phyloP scores from a whole-genome alignment of 2,113 vertebrate species.

The Scopus umbretta region DNA sequence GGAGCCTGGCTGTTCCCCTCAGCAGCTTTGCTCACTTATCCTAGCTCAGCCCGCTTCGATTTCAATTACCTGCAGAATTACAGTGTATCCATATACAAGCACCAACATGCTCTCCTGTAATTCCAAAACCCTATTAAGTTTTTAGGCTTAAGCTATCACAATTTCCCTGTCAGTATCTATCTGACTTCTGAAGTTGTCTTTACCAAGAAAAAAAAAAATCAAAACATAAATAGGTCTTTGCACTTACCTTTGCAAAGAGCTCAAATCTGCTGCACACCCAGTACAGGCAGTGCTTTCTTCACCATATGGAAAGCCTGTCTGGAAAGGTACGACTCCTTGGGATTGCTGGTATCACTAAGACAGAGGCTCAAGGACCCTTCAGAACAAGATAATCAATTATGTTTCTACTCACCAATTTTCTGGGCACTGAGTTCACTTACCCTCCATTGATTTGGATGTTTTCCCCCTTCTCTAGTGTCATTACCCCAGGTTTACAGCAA shows the following conservation, averaged over 20 bases:
- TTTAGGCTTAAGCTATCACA: not conserved
- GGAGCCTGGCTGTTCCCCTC: not conserved
- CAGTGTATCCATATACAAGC: not conserved
- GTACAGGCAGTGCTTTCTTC: not conserved
- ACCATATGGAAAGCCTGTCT: accelerated
- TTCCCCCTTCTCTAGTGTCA: accelerated
- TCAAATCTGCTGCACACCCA: not conserved
- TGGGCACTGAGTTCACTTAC: accelerated
- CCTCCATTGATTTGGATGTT: not conserved
- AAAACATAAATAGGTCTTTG: not conserved
- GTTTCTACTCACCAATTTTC: not conserved
- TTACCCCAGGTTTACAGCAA: not conserved
- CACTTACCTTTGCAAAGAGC: not conserved
- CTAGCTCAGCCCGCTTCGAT: not conserved
- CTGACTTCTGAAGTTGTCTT: not conserved
- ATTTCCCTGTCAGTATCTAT: not conserved
- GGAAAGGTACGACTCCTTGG: not conserved
- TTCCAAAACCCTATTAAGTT: not conserved
- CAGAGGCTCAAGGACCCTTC: not conserved
- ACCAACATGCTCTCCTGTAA: accelerated
- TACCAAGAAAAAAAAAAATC: not conserved
- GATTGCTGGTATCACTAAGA: not conserved
- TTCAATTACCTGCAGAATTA: not conserved
- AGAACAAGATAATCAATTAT: not conserved
- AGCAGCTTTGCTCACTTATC: not conserved